phyloP scores from a whole-genome alignment of 2,888 invertebrate species.

The Quadroppia sp. region DNA sequence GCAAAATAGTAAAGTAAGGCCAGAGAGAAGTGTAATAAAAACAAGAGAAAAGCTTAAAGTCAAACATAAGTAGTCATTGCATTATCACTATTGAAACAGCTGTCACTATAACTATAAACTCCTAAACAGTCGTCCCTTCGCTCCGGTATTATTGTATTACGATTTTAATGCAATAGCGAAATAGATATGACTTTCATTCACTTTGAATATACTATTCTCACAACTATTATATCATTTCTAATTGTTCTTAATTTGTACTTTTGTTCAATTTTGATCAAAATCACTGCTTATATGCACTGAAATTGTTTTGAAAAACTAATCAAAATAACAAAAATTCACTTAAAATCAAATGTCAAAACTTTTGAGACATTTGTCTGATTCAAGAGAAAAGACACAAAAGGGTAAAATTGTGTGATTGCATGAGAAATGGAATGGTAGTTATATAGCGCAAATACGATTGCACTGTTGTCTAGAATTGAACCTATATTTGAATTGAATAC shows the following conservation, averaged over 20 bases:
- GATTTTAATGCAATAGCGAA: slow-evolving; percentile 18
- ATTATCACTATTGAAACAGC: slow-evolving; percentile 42
- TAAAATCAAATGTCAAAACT: not conserved
- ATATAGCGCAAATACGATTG: slow-evolving; percentile 41
- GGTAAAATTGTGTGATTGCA: not conserved
- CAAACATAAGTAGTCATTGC: slow-evolving; percentile 39
- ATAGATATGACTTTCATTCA: slow-evolving; percentile 27
- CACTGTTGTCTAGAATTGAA: slow-evolving; percentile 36
- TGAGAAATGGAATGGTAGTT: slow-evolving; percentile 7
- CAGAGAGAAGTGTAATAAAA: slow-evolving; percentile 33
- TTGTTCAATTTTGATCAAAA: not conserved
- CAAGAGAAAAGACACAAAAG: not conserved
- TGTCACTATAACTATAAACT: slow-evolving; percentile 37
- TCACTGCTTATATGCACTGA: not conserved
- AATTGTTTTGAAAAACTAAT: not conserved
- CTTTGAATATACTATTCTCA: not conserved
- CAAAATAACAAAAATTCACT: not conserved
- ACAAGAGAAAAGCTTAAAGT: slow-evolving; percentile 38
- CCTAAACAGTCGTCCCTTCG: not conserved
- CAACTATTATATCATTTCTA: not conserved
- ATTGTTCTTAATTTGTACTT: not conserved
- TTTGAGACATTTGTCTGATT: not conserved
- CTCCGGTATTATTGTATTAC: not conserved
- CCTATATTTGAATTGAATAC: slow-evolving; percentile 34
- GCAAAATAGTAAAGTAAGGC: slow-evolving; percentile 24